phyloP scores from a whole-genome alignment of 2,797 vertebrate species.

The Tympanoctomys barrerae region DNA sequence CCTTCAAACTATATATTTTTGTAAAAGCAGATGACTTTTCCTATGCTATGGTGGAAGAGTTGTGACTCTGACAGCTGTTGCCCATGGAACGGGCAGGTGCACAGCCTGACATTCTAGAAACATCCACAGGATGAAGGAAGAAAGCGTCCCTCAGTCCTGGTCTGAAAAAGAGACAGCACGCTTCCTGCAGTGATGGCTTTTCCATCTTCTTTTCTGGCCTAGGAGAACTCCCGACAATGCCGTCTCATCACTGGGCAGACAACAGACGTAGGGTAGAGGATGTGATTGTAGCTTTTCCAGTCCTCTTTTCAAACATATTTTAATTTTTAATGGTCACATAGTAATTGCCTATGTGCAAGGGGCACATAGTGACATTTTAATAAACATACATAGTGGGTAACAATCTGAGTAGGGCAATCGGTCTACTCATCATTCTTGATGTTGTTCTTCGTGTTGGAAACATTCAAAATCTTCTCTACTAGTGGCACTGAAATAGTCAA shows the following conservation, averaged over 20 bases:
- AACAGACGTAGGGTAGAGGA: neutral
- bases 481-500: neutral
- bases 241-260: neutral
- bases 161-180: neutral
- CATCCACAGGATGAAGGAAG: neutral
- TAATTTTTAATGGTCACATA: neutral
- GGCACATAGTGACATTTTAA: neutral
- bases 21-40: neutral
- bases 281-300: neutral
- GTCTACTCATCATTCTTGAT: neutral
- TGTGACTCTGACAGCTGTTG: neutral
- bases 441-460: neutral
- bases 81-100: neutral
- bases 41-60: neutral
- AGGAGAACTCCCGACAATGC: neutral
- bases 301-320: neutral
- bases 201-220: neutral
- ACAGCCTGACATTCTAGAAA: neutral
- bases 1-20: constrained; percentile 4
- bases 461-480: neutral
- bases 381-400: neutral
- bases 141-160: neutral
- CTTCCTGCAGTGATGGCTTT: neutral
- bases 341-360: neutral
- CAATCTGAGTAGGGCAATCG: neutral